Evolutionary conservation across 2,888 invertebrate species (phyloP).

Genomic region (Tinea pellionella): DNA sequence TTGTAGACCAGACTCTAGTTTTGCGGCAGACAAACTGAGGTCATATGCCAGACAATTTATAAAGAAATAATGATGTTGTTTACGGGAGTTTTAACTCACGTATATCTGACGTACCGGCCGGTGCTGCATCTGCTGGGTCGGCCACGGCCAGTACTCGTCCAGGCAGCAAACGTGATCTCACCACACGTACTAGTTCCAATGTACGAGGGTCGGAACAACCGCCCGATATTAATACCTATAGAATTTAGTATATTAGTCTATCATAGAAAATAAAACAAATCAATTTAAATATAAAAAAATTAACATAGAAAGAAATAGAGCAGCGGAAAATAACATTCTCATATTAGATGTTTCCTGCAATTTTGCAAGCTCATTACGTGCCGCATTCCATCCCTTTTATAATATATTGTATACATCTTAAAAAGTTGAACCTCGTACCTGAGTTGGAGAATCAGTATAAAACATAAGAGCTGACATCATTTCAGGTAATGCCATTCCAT

Average conservation of each 20-base stretch:
- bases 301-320: too few relatives aligned
- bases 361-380: too few relatives aligned
- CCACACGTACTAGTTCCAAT: constrained; percentile 72
- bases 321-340: too few relatives aligned
- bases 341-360: too few relatives aligned
- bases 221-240: constrained; percentile 77
- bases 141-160: constrained; percentile 76
- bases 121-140: constrained; percentile 61
- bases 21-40: too few relatives aligned
- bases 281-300: too few relatives aligned
- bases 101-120: constrained; percentile 52
- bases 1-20: too few relatives aligned
- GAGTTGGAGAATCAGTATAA: constrained; percentile 76
- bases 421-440: constrained; percentile 57
- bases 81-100: constrained; percentile 34
- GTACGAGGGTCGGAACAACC: constrained; percentile 73
- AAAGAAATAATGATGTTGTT: background rate
- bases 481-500: constrained; percentile 80
- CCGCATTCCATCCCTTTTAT: too few relatives aligned
- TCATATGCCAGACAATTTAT: background rate
- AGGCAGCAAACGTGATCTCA: constrained; percentile 74
- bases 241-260: constrained; percentile 12
- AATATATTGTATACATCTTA: too few relatives aligned
- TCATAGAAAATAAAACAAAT: too few relatives aligned
- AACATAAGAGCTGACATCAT: constrained; percentile 80